phyloP scores from a whole-genome alignment of 1,140 invertebrate genomes.

The Cataglyphis hispanica region DNA sequence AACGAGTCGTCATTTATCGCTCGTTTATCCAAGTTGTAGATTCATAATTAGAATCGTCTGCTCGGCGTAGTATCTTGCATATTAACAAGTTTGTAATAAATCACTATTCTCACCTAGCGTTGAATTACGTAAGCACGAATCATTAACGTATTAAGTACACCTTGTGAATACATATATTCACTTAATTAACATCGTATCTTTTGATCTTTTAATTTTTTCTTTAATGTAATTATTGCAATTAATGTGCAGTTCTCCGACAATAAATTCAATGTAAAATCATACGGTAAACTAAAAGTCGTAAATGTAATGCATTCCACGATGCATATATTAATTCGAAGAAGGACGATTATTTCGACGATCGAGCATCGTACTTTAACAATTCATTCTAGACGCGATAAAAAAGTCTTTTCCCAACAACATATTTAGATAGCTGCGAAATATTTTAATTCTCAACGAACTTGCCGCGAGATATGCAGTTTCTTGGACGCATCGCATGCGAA shows the following conservation, averaged over 20 bases:
- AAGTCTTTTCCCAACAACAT: neutral
- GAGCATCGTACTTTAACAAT: neutral
- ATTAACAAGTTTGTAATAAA: constrained; percentile 78
- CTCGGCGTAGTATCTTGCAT: constrained; percentile 65
- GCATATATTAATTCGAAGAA: neutral
- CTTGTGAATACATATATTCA: constrained; percentile 9
- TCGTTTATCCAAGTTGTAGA: constrained; percentile 17
- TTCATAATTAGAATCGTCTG: constrained; percentile 68
- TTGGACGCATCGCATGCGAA: neutral
- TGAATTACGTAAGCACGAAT: constrained; percentile 71
- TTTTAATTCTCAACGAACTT: neutral
- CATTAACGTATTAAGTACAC: constrained; percentile 69
- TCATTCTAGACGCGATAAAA: neutral
- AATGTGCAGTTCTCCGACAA: neutral
- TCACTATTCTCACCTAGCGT: constrained; percentile 69
- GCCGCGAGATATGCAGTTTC: neutral
- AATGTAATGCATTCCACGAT: neutral
- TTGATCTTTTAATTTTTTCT: neutral
- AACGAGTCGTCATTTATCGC: constrained; percentile 17
- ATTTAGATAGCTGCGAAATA: neutral
- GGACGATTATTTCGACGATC: neutral
- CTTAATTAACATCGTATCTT: constrained; percentile 27
- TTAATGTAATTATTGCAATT: neutral
- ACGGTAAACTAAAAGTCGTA: neutral
- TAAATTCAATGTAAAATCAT: neutral